phyloP scores from a whole-genome alignment of 2,113 vertebrate species.

The Chitala chitala region DNA sequence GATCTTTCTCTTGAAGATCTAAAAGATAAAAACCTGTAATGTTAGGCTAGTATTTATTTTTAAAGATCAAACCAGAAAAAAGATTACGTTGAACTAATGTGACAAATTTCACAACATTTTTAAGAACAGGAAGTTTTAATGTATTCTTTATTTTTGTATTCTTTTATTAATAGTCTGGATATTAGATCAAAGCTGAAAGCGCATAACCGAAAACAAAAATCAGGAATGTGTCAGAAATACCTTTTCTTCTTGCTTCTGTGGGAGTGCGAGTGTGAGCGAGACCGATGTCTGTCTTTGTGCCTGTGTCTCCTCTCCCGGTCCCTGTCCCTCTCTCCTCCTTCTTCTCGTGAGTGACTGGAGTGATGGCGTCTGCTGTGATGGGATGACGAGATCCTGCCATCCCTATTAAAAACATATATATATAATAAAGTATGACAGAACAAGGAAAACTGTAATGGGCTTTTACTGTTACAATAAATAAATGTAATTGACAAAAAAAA shows the following conservation, averaged over 20 bases:
- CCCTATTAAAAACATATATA: too few relatives aligned
- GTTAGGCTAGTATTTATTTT: neutral
- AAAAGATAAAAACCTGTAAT: neutral
- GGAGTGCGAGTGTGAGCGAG: conserved; percentile 27
- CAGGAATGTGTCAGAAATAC: neutral
- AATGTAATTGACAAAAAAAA: neutral
- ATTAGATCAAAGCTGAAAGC: too few relatives aligned
- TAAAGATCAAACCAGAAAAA: neutral
- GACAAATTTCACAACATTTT: too few relatives aligned
- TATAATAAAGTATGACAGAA: too few relatives aligned
- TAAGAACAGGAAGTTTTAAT: too few relatives aligned
- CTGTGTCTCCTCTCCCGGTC: conserved; percentile 24
- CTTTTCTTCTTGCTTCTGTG: conserved; percentile 32
- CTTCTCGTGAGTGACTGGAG: conserved; percentile 60
- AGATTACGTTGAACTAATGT: neutral
- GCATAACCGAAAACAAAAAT: neutral
- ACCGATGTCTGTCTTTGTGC: conserved; percentile 30
- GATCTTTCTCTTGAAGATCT: conserved; percentile 25
- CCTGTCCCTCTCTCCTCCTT: conserved; percentile 36
- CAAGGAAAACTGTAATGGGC: neutral
- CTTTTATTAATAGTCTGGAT: neutral
- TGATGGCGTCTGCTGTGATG: conserved; percentile 63
- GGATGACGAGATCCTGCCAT: conserved; percentile 61
- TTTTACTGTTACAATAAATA: neutral
- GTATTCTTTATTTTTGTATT: neutral